These are phyloP conservation scores for Temnothorax rugatulus DNA, from an alignment of 2,888 invertebrate genomes.

Conservation along the genomic window DNA sequence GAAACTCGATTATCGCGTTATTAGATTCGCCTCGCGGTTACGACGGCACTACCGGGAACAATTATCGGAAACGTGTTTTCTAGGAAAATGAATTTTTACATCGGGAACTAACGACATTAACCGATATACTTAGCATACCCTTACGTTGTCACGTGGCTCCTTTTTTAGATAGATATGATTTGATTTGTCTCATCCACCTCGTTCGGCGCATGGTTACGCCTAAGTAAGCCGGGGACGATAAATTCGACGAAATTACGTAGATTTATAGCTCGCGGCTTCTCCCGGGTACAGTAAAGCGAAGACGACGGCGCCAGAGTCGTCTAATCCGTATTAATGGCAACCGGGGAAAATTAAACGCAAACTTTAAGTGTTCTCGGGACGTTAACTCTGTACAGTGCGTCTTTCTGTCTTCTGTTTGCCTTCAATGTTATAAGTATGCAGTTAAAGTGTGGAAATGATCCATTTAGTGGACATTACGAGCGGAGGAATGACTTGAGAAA, in stretches of 20 bases:
- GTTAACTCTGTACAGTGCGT: constrained; percentile 8
- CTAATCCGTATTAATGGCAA: constrained; percentile 50
- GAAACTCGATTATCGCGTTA: constrained; percentile 52
- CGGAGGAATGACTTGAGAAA: constrained; percentile 2
- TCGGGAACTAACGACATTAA: constrained; percentile 34
- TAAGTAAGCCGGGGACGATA: constrained; percentile 46
- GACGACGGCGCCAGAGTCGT: constrained; percentile 41
- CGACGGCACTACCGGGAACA: constrained; percentile 46
- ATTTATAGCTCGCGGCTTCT: constrained; percentile 34
- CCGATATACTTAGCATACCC: constrained; percentile 33
- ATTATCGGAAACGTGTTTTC: constrained; percentile 52
- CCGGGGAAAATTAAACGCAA: constrained; percentile 31
- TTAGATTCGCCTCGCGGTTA: constrained; percentile 41
- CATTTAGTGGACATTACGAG: background rate
- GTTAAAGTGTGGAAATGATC: background rate
- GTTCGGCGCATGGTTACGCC: background rate
- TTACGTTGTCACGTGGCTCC: background rate
- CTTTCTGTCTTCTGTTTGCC: constrained; percentile 20
- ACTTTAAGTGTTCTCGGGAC: constrained; percentile 24
- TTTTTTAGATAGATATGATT: constrained; percentile 40
- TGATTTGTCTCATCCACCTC: constrained; percentile 39
- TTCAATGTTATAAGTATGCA: background rate
- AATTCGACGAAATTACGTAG: constrained; percentile 46
- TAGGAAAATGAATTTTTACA: constrained; percentile 45
- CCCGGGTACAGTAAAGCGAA: constrained; percentile 23